Percentiles rank a stretch among this genome's conserved stretches.
Conservation (phyloP, 2,888 invertebrate species). For the Tribolium freemani region DNA sequence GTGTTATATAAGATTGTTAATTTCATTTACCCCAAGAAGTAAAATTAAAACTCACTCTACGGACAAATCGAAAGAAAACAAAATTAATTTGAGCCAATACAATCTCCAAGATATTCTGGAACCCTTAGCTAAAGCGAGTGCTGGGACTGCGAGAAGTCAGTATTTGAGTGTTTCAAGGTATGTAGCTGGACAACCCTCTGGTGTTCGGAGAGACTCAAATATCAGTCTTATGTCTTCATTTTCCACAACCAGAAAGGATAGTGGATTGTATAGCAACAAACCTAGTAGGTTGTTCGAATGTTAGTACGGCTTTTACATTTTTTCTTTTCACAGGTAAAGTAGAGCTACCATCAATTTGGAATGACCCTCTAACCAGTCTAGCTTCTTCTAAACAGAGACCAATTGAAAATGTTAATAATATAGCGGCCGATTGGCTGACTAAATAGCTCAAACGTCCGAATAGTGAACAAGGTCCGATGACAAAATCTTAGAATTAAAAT, state of each 20-base stretch:
- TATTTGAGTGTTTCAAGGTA: slow-evolving; percentile 86
- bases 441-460: not conserved
- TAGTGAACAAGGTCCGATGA: too few species aligned
- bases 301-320: not conserved
- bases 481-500: too few species aligned
- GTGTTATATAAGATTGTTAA: not conserved
- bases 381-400: slow-evolving; percentile 57
- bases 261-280: slow-evolving; percentile 54
- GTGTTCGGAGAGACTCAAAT: slow-evolving; percentile 58
- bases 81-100: slow-evolving; percentile 69
- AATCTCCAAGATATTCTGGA: slow-evolving; percentile 67
- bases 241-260: slow-evolving; percentile 54
- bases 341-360: slow-evolving; percentile 59
- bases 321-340: slow-evolving; percentile 52
- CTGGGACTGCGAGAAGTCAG: slow-evolving; percentile 76
- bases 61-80: slow-evolving; percentile 64
- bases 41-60: slow-evolving; percentile 59
- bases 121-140: slow-evolving; percentile 64
- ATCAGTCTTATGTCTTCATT: slow-evolving; percentile 54
- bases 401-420: slow-evolving; percentile 54
- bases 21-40: slow-evolving; percentile 54
- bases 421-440: not conserved
- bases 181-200: slow-evolving; percentile 75
- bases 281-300: slow-evolving; percentile 46
- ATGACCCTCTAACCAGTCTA: slow-evolving; percentile 56